phyloP scores from a whole-genome alignment of 2,113 vertebrate genomes.

The Xenopus borealis region DNA sequence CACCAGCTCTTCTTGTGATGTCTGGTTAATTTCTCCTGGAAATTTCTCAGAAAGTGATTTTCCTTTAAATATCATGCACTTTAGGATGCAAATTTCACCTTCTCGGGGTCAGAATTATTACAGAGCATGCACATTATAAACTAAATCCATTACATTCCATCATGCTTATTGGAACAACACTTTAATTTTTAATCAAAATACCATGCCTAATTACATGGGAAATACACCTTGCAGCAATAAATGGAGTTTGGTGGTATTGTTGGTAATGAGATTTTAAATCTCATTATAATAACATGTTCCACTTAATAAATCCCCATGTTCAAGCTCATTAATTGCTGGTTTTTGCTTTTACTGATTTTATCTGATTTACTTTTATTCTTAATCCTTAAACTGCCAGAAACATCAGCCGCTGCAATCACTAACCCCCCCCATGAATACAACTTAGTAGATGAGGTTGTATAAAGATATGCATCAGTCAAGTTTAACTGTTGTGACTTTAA shows the following conservation, averaged over 20 bases:
- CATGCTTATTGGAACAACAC: slow-evolving; percentile 54
- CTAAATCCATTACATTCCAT: slow-evolving; percentile 42
- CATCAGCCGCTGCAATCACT: not conserved
- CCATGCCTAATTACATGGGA: slow-evolving; percentile 56
- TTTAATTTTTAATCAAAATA: slow-evolving; percentile 64
- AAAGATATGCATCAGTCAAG: too few relatives aligned
- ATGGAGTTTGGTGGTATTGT: slow-evolving; percentile 49
- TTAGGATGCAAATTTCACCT: too few relatives aligned
- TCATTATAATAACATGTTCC: slow-evolving; percentile 37
- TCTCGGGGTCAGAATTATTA: not conserved
- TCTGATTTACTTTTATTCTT: slow-evolving; percentile 51
- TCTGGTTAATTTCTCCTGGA: too few relatives aligned
- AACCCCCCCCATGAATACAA: too few relatives aligned
- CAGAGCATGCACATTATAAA: slow-evolving; percentile 29
- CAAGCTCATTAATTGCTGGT: slow-evolving; percentile 52
- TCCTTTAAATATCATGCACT: too few relatives aligned
- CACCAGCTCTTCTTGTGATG: too few relatives aligned
- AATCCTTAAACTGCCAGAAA: slow-evolving; percentile 30
- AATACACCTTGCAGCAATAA: slow-evolving; percentile 54
- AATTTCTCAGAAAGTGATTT: too few relatives aligned
- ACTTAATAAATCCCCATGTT: slow-evolving; percentile 46
- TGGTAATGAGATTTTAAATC: slow-evolving; percentile 50
- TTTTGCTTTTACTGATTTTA: slow-evolving; percentile 45
- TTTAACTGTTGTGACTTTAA: too few relatives aligned
- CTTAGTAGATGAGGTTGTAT: too few relatives aligned